Conservation (phyloP, 2,797 vertebrate species). For the Amphiprion clarkii region DNA sequence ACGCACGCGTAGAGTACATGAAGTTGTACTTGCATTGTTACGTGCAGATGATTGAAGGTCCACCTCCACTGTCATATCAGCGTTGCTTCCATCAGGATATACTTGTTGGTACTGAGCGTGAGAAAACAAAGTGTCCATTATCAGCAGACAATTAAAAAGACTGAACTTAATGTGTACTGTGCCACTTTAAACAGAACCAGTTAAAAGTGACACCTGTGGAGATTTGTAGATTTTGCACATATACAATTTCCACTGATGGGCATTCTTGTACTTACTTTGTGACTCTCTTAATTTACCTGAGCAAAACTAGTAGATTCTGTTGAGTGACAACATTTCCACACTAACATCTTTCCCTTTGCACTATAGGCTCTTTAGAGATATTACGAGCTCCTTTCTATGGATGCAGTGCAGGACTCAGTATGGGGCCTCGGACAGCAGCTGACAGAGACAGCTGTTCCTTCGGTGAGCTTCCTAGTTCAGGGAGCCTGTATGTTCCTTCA, state of each 20-base stretch:
- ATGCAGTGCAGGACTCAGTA: conserved; percentile 60
- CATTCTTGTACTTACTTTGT: neutral
- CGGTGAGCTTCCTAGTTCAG: conserved; percentile 51
- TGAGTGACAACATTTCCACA: neutral
- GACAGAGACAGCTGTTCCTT: conserved; percentile 80
- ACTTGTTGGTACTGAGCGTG: conserved; percentile 79
- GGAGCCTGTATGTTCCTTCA: conserved; percentile 36
- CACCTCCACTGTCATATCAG: conserved; percentile 75
- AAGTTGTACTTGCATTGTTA: conserved; percentile 64
- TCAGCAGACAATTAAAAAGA: neutral
- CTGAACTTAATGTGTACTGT: neutral
- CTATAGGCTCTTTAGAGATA: conserved; percentile 19
- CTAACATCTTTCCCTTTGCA: neutral
- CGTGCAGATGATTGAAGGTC: conserved; percentile 40
- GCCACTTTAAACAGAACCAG: neutral
- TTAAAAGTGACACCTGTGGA: neutral
- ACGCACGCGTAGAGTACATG: neutral
- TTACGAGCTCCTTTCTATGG: conserved; percentile 34
- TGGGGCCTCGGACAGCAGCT: conserved; percentile 66
- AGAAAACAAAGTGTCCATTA: neutral
- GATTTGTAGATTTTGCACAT: neutral
- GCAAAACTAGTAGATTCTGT: neutral
- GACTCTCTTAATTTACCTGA: neutral
- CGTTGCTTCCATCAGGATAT: conserved; percentile 81
- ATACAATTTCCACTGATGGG: neutral